phyloP scores from a whole-genome alignment of 2,888 invertebrate genomes.

The Xestobium rufovillosum region DNA sequence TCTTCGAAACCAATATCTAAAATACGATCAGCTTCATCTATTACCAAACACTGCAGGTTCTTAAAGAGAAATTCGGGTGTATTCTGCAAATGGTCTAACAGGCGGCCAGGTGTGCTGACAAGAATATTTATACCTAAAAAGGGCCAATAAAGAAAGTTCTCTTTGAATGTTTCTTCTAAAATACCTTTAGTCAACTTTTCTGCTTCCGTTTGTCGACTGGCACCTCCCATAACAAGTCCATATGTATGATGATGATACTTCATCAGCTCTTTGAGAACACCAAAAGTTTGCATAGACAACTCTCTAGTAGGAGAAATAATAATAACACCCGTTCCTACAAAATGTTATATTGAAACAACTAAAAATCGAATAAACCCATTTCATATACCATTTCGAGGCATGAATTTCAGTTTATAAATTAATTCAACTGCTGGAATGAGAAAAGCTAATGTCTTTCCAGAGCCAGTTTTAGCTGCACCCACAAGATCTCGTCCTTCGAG shows the following conservation, averaged over 20 bases:
- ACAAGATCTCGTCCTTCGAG: conserved; percentile 90
- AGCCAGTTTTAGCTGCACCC: conserved; percentile 92
- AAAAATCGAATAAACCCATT: not conserved
- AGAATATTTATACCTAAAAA: conserved; percentile 88
- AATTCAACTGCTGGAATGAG: conserved; percentile 92
- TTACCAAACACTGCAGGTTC: conserved; percentile 90
- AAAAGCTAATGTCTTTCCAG: conserved; percentile 94
- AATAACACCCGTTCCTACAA: conserved; percentile 80
- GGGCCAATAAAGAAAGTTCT: conserved; percentile 49
- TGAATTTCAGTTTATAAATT: conserved; percentile 81
- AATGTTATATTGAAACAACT: not conserved
- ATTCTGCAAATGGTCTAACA: conserved; percentile 88
- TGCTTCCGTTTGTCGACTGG: conserved; percentile 83
- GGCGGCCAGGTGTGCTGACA: conserved; percentile 94
- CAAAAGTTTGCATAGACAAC: conserved; percentile 96
- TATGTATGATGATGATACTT: conserved; percentile 88
- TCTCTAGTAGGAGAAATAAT: conserved; percentile 95
- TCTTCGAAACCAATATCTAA: conserved; percentile 97
- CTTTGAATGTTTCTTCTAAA: conserved; percentile 16
- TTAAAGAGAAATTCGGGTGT: conserved; percentile 86
- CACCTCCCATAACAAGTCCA: conserved; percentile 93
- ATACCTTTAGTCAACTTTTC: conserved; percentile 84
- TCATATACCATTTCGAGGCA: conserved; percentile 77
- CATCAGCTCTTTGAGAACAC: conserved; percentile 88
- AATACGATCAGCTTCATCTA: conserved; percentile 97